A percentile compares a stretch with the other conserved stretches of the same genome.
Evolutionary conservation across 2,797 vertebrate genomes (phyloP).

Genomic region (Astyanax mexicanus): DNA sequence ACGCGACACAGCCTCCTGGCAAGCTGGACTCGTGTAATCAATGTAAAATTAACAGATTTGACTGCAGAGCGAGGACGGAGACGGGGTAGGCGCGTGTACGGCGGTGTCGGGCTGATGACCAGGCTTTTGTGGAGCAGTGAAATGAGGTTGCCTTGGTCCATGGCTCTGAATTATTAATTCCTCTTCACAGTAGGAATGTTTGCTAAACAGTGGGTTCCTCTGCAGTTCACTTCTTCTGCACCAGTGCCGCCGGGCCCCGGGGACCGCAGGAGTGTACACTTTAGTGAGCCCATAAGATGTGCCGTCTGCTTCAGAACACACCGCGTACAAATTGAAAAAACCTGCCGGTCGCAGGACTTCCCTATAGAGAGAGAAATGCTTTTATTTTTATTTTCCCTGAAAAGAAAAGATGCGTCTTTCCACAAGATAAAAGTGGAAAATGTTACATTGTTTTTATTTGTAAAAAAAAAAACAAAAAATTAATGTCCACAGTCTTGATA

Average conservation of each 20-base stretch:
- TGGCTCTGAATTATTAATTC: constrained; percentile 85
- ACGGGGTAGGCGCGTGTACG: constrained; percentile 23
- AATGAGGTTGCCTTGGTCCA: constrained; percentile 79
- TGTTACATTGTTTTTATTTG: no score
- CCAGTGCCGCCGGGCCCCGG: constrained; percentile 78
- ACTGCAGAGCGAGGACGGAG: constrained; percentile 16
- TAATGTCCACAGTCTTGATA: no score
- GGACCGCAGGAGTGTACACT: constrained; percentile 75
- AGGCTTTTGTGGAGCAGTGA: constrained; percentile 74
- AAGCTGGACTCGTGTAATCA: constrained; percentile 35
- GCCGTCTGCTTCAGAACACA: constrained; percentile 66
- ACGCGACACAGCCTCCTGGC: constrained; percentile 11
- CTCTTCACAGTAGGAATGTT: constrained; percentile 83
- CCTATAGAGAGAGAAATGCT: background rate
- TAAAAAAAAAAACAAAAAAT: no score
- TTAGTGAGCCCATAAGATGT: constrained; percentile 66
- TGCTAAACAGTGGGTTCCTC: constrained; percentile 87
- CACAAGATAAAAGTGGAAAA: background rate
- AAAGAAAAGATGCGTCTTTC: background rate
- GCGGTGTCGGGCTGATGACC: constrained; percentile 31
- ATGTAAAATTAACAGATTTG: constrained; percentile 40
- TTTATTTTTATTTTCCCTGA: background rate
- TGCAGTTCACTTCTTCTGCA: constrained; percentile 86
- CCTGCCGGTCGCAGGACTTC: constrained; percentile 21
- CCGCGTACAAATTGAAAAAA: constrained; percentile 44